phyloP scores from a whole-genome alignment of 2,113 vertebrate species.

The Machaerirhynchus nigripectus region DNA sequence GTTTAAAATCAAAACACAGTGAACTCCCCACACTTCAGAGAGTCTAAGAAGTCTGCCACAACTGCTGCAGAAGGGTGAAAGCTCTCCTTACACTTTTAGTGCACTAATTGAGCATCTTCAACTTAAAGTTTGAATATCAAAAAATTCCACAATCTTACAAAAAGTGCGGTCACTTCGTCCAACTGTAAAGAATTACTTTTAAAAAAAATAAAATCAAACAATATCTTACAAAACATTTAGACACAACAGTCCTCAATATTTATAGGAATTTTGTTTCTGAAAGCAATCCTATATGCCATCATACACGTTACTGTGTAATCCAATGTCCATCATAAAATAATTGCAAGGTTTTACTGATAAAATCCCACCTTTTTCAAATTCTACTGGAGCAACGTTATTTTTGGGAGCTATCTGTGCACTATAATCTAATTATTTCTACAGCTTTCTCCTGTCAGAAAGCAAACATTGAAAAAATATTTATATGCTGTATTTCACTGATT shows the following conservation, averaged over 20 bases:
- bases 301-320: neutral
- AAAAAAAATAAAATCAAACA: neutral
- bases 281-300: neutral
- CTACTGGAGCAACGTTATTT: neutral
- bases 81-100: neutral
- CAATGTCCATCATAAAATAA: neutral
- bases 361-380: neutral
- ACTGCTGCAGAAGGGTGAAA: neutral
- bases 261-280: neutral
- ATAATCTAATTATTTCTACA: neutral
- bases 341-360: neutral
- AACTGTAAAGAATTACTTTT: neutral
- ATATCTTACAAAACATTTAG: neutral
- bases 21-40: neutral
- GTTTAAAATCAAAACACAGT: neutral
- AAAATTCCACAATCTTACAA: neutral
- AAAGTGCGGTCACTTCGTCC: rapidly evolving
- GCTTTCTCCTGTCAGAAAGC: neutral
- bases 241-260: neutral
- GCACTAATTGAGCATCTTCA: neutral
- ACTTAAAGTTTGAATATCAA: neutral
- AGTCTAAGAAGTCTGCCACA: neutral
- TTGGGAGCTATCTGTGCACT: neutral
- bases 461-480: neutral
- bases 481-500: neutral